Percentiles rank a stretch among this genome's conserved stretches.
These are phyloP conservation scores for Daphoenositta chrysoptera DNA, from an alignment of 2,113 vertebrate genomes.

Conservation along the genomic window DNA sequence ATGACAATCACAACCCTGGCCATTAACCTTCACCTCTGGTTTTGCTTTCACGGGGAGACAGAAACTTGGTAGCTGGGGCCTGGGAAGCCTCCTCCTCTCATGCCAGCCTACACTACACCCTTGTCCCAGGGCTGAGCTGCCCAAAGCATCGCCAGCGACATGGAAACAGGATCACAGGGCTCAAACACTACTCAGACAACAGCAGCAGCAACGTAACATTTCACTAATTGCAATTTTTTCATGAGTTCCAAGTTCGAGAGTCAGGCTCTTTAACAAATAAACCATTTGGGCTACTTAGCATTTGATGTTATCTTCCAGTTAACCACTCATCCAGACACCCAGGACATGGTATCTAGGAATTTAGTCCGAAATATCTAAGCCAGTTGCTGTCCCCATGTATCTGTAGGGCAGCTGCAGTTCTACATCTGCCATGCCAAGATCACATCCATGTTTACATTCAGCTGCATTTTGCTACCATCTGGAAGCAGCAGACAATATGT, in stretches of 20 bases:
- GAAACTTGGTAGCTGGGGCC: not conserved
- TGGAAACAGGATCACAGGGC: not conserved
- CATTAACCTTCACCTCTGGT: not conserved
- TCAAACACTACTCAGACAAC: not conserved
- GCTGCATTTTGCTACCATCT: not conserved
- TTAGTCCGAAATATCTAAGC: not conserved
- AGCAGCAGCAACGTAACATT: not conserved
- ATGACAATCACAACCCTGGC: not conserved
- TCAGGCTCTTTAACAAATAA: not conserved
- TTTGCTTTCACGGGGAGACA: not conserved
- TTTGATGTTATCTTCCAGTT: not conserved
- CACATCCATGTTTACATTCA: not conserved
- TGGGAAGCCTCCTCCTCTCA: not conserved
- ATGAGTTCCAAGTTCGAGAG: not conserved
- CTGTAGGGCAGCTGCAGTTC: not conserved
- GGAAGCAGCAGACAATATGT: not conserved
- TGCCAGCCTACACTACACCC: rapidly evolving
- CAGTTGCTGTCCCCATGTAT: rapidly evolving
- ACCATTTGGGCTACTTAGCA: not conserved
- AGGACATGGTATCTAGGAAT: not conserved
- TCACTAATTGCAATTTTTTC: not conserved
- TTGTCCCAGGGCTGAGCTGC: not conserved
- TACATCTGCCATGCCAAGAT: not conserved
- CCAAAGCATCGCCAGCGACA: rapidly evolving
- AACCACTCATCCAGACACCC: not conserved